Conservation (phyloP, 2,888 invertebrate species). For the Acanthoscelides obtectus region DNA sequence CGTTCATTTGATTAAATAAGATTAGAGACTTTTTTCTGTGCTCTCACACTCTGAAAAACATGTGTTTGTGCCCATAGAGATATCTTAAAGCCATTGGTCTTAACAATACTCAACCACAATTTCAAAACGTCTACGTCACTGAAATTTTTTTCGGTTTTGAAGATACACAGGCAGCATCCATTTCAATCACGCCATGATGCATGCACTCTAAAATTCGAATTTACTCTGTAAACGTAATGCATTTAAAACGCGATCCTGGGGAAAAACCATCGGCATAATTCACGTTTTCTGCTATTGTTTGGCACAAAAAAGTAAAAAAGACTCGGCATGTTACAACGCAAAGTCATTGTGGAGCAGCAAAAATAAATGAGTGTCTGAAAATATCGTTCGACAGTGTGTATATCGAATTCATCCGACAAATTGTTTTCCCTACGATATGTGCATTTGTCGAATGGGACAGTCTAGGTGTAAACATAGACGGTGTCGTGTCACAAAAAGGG, state of each 20-base stretch:
- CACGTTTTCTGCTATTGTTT: background rate
- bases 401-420: background rate
- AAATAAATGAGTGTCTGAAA: background rate
- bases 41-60: too few species aligned
- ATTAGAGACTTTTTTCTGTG: too few species aligned
- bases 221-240: background rate
- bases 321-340: background rate
- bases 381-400: background rate
- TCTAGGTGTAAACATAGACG: background rate
- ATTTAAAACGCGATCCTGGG: background rate
- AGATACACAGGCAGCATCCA: background rate
- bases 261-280: background rate
- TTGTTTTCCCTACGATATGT: background rate
- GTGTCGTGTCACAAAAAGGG: too few species aligned
- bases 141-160: background rate
- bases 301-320: background rate
- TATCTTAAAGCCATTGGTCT: too few species aligned
- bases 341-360: background rate
- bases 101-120: background rate
- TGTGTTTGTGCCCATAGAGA: too few species aligned
- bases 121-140: background rate
- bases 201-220: background rate
- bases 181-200: background rate
- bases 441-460: background rate
- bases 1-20: too few species aligned